A percentile compares a stretch with the other conserved stretches of the same genome.
Evolutionary conservation across 2,113 vertebrate species (phyloP).

Genomic region (Scolopax mira): DNA sequence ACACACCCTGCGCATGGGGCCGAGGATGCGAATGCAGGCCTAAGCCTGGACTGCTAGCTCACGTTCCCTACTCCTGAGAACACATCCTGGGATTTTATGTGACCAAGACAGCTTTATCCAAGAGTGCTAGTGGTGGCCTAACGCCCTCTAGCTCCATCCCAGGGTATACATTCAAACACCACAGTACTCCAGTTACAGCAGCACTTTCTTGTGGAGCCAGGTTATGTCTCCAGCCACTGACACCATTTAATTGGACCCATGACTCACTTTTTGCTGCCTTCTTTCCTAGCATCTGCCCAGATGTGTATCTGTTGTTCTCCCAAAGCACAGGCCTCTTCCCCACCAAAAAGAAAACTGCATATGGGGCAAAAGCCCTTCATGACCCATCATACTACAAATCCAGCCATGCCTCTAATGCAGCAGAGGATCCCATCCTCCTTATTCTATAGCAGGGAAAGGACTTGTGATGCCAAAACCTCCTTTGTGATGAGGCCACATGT

Average conservation of each 20-base stretch:
- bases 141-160: constrained; percentile 35
- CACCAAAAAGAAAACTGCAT: background rate
- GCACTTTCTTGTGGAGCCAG: background rate
- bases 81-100: fast-evolving
- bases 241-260: background rate
- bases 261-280: background rate
- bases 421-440: background rate
- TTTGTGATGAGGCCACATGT: background rate
- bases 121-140: background rate
- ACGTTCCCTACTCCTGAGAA: background rate
- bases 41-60: background rate
- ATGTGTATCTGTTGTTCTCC: background rate
- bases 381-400: background rate
- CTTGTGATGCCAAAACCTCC: background rate
- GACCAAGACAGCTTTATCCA: background rate
- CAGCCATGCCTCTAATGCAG: background rate
- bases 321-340: background rate
- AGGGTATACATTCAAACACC: background rate
- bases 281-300: background rate
- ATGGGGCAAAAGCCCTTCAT: background rate
- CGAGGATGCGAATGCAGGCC: fast-evolving
- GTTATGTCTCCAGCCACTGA: fast-evolving
- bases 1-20: fast-evolving
- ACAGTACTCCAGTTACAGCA: background rate
- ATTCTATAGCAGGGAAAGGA: background rate